Evolutionary conservation across 2,888 invertebrate genomes (phyloP), one percentile per base, ranked within the genome.

Genomic region (Campoplex nolae): DNA sequence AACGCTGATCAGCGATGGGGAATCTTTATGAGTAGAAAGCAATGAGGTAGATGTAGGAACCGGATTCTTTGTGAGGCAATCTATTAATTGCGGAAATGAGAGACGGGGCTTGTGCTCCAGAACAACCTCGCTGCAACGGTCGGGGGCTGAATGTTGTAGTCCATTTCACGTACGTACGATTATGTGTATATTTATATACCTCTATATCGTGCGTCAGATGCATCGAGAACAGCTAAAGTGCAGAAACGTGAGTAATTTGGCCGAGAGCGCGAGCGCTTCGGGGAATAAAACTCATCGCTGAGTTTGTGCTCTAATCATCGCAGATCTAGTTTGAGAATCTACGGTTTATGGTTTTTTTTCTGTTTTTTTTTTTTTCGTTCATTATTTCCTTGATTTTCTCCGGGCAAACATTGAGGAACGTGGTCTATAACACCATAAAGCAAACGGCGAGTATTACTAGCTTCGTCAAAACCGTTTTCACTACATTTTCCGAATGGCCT

Each of bases 1-100:
- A 51, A 58, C 38, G 58, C 83, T 85, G 87, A 89, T 87, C 78
- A 86, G 83, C 88, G 91, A 92, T 91, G 89, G 89, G 88, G 92
- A 92, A 91, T 92, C 89, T 88, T 92, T 92, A 92, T 91, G 91
- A 91, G 91, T 92, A 92, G 93, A 93, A 93, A 93, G 93, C 91
- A 68, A 35, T 48, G 62, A 71, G 35, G 71, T 32, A 35, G n/a
- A 75, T 45, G 38, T 88, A 88, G 88, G 89, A 90, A 91, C 90
- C 90, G 88, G 90, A 91, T 91, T 92, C 91, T 89, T 89, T 88
- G 71, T 83, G 88, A 83, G 85, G 85, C 85, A 80, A 90, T 88
- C 88, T 89, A 90, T 90, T 91, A 91, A 92, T 92, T 89, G 91
- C 91, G 92, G 92, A 92, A 93, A 92, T 88, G 89, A 90, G 89